Evolutionary conservation across 2,888 invertebrate genomes (phyloP), one percentile per base, ranked within the genome.

Genomic region (Amphipoea oculea): DNA sequence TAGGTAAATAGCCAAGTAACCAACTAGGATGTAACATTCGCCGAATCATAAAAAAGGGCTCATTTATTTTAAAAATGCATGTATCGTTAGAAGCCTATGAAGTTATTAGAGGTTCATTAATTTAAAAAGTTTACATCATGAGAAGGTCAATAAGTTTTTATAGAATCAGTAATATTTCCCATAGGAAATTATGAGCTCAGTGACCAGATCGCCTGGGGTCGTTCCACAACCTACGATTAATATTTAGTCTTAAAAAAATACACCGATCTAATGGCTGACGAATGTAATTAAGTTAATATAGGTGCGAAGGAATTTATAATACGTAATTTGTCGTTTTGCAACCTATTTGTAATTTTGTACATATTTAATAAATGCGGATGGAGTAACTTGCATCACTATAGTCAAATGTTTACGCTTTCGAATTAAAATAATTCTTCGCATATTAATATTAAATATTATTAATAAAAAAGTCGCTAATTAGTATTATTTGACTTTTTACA

Each of bases 281-380:
- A 70, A 36, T 36, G 36, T 23, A 51, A 51, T 54, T 36, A 23
- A 48, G 60, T 73, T 7, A 62, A n/a, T 62, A 63, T 51, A 75
- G 4, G n/a, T 62, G 76, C 3, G n/a, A 42, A 68, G 7, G 71
- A 72, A 68, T 79, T 63, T 40, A 36, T 36, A 54, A 29, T 54
- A 69, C 40, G 45, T 69, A 69, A 68, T 65, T 54, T 63, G 40
- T 17, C 4, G 57, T 80, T 79, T 69, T 29, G 68, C 73, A 79
- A 80, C 48, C 42, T 69, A 57, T 73, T 73, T 79, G 70, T n/a
- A 70, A 70, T 54, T 70, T 70, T 54, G n/a, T 67, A 69, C 48
- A 36, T 72, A 70, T 63, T 45, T 66, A 72, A 54, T 68, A 68
- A 79, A 71, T 63, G 57, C 48, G 63, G 73, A 80, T 69, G 23